phyloP scores from a whole-genome alignment of 2,888 invertebrate species.

The Sesamia inferens region DNA sequence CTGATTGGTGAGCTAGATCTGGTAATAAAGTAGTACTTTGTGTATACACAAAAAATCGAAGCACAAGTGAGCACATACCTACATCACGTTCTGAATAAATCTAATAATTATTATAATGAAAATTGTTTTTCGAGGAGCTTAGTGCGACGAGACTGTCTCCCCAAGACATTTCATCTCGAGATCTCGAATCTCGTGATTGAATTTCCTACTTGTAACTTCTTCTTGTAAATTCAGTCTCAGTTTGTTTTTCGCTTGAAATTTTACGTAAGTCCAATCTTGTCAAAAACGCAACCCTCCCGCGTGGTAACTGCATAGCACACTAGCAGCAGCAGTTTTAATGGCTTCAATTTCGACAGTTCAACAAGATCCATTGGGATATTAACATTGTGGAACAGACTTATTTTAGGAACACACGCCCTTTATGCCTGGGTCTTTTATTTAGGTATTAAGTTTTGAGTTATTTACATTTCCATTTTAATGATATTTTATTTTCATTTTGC shows the following conservation, averaged over 20 bases:
- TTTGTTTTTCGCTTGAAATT: not conserved
- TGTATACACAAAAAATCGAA: no score
- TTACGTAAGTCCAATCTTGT: not conserved
- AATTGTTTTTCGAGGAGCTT: not conserved
- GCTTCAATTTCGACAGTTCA: not conserved
- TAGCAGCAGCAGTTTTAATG: not conserved
- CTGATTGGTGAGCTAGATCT: no score
- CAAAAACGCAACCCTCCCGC: no score
- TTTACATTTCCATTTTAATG: no score
- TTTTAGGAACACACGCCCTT: not conserved
- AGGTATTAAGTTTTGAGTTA: no score
- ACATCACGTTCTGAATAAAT: not conserved
- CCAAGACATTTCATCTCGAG: not conserved
- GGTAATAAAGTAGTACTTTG: no score
- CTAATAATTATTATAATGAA: not conserved
- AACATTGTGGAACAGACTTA: not conserved
- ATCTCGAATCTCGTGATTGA: not conserved
- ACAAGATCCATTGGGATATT: not conserved
- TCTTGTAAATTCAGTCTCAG: not conserved
- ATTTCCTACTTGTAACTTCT: not conserved
- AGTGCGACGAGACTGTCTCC: not conserved
- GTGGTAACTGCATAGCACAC: not conserved
- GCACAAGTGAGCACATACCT: not conserved
- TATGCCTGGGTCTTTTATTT: no score
- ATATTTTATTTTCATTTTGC: no score